These are phyloP conservation scores for Drosophila sucinea DNA, from an alignment of 1,140 invertebrate genomes.

Conservation along the genomic window DNA sequence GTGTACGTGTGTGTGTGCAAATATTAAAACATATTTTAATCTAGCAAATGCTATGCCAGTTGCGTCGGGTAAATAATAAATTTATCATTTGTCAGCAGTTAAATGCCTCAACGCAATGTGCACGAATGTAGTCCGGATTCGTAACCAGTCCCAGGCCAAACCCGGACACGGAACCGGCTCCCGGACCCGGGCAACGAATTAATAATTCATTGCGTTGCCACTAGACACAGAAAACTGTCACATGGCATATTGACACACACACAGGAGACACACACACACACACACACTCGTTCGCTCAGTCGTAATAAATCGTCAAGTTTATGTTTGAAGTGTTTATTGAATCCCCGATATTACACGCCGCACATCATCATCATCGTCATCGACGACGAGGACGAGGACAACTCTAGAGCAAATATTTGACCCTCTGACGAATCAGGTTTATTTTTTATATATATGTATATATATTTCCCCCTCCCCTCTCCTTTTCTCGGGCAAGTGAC, in stretches of 20 bases:
- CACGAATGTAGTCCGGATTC: constrained; percentile 29
- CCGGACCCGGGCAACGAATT: constrained; percentile 68
- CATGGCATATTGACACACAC: constrained; percentile 64
- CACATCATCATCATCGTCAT: constrained; percentile 9
- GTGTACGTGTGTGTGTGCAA: constrained; percentile 39
- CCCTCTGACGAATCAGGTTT: constrained; percentile 21
- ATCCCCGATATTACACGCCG: constrained; percentile 76
- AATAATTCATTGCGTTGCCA: constrained; percentile 81
- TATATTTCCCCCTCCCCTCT: not conserved
- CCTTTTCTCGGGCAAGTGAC: not conserved
- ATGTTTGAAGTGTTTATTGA: constrained; percentile 82
- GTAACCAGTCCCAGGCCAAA: constrained; percentile 1
- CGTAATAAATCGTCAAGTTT: constrained; percentile 79
- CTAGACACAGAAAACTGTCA: constrained; percentile 69
- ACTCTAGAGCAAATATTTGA: constrained; percentile 55
- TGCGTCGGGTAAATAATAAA: constrained; percentile 76
- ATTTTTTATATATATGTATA: constrained; percentile 21
- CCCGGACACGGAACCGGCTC: constrained; percentile 8
- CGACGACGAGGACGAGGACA: not conserved
- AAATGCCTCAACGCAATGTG: constrained; percentile 66
- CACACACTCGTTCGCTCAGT: constrained; percentile 40
- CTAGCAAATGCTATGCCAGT: constrained; percentile 61
- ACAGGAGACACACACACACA: constrained; percentile 27
- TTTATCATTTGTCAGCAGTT: constrained; percentile 82
- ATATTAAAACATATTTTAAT: constrained; percentile 82